A percentile compares a stretch with the other conserved stretches of the same genome.
These are phyloP conservation scores for Caenorhabditis macrosperma DNA, from an alignment of 2,888 invertebrate species.

Conservation along the genomic window DNA sequence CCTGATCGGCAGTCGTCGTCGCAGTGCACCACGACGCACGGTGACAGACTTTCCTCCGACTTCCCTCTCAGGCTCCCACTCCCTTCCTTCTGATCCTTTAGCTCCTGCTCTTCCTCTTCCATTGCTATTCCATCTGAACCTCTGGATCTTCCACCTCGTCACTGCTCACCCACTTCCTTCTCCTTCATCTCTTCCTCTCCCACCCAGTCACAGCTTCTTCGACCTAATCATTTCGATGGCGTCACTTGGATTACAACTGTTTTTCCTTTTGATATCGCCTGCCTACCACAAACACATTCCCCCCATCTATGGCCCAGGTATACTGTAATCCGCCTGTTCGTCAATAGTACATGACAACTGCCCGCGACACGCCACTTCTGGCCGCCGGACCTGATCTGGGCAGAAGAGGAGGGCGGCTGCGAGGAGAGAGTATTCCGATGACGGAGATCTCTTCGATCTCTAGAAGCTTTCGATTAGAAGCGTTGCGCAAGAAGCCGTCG, in stretches of 20 bases:
- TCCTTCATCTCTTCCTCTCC: not conserved
- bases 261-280: constrained; percentile 28
- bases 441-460: constrained; percentile 1
- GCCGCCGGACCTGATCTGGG: constrained; percentile 55
- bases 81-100: not conserved
- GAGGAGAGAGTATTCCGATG: constrained; percentile 29
- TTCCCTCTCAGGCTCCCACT: too few relatives aligned
- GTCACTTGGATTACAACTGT: constrained; percentile 44
- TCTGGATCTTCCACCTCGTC: too few relatives aligned
- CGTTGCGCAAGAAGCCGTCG: constrained; percentile 56
- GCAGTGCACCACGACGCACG: constrained; percentile 18
- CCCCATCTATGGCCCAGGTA: constrained; percentile 12
- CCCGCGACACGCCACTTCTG: constrained; percentile 45
- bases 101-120: constrained; percentile 1
- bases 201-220: not conserved
- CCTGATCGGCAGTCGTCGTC: constrained; percentile 29
- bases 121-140: not conserved
- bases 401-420: constrained; percentile 8
- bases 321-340: constrained; percentile 55
- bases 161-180: not conserved
- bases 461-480: constrained; percentile 42
- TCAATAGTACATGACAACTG: constrained; percentile 45
- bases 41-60: constrained; percentile 36
- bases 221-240: not conserved
- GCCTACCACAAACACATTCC: constrained; percentile 45